Evolutionary conservation across 2,113 vertebrate species (phyloP).

Genomic region (Platysteira castanea): DNA sequence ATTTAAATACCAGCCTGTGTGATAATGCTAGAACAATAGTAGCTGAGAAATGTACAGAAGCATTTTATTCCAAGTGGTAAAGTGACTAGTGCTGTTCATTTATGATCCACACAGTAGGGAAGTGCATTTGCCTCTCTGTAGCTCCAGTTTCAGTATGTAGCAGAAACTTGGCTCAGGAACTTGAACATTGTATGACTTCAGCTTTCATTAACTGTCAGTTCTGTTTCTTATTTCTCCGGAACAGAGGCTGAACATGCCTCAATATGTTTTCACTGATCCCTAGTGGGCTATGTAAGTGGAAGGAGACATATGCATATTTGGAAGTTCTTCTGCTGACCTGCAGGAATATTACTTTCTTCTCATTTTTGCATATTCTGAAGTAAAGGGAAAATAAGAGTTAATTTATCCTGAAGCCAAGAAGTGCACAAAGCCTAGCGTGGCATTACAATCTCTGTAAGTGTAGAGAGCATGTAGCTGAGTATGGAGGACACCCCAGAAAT

Average conservation of each 20-base stretch:
- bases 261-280: background rate
- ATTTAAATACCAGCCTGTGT: background rate
- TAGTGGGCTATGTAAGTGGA: background rate
- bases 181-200: background rate
- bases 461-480: background rate
- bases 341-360: background rate
- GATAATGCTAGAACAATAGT: background rate
- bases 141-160: background rate
- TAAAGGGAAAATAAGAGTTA: background rate
- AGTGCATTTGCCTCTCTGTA: background rate
- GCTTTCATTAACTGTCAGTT: background rate
- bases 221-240: background rate
- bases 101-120: background rate
- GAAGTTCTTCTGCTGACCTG: background rate
- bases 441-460: background rate
- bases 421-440: background rate
- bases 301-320: background rate
- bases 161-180: background rate
- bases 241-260: background rate
- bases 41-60: background rate
- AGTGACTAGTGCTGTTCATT: background rate
- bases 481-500: background rate
- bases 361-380: background rate
- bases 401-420: background rate
- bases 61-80: background rate